Evolutionary conservation across 2,797 vertebrate species (phyloP).

Genomic region (Eulemur mongoz): DNA sequence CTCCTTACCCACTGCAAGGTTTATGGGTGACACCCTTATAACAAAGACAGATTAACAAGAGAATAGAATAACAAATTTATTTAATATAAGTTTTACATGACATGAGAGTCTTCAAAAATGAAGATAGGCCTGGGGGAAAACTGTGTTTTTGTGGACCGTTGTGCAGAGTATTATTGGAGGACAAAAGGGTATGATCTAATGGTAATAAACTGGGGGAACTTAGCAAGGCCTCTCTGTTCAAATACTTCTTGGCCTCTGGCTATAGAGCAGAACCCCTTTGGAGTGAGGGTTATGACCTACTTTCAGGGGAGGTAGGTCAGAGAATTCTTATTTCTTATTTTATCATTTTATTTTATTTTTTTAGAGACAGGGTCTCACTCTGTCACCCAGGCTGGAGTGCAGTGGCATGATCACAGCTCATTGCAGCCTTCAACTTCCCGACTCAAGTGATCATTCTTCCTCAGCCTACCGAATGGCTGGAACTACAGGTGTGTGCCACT

Average conservation of each 20-base stretch:
- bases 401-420: too few species aligned
- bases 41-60: neutral
- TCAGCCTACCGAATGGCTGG: too few species aligned
- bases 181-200: neutral
- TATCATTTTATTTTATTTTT: too few species aligned
- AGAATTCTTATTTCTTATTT: too few species aligned
- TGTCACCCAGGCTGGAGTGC: too few species aligned
- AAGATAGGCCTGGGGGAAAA: neutral
- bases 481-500: too few species aligned
- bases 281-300: too few species aligned
- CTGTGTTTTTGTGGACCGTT: neutral
- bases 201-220: neutral
- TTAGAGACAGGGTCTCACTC: too few species aligned
- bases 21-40: neutral
- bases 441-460: too few species aligned
- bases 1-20: neutral
- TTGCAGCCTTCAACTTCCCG: too few species aligned
- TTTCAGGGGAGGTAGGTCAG: too few species aligned
- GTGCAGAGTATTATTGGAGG: neutral
- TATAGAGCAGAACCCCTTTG: too few species aligned
- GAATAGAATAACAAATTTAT: neutral
- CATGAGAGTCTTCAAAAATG: neutral
- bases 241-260: neutral
- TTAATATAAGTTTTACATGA: neutral
- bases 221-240: neutral